A percentile compares a stretch with the other conserved stretches of the same genome.
Evolutionary conservation across 2,888 invertebrate genomes (phyloP).

Genomic region (Sphaeridia pumilis): DNA sequence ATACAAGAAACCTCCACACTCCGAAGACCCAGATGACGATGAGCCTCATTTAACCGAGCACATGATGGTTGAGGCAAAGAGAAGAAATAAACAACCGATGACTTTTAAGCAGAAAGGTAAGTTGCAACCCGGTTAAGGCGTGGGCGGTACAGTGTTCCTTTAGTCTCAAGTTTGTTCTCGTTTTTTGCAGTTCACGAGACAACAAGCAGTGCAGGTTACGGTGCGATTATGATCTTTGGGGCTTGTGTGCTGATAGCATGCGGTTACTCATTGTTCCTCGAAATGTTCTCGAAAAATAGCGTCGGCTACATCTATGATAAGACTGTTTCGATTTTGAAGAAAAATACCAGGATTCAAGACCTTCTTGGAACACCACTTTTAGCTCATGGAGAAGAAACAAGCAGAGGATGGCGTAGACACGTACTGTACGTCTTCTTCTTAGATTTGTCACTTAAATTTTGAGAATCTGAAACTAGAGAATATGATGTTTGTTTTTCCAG

Average conservation of each 20-base stretch:
- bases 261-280: constrained; percentile 70
- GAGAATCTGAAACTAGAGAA: not conserved
- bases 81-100: not conserved
- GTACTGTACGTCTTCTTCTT: constrained; percentile 46
- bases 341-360: constrained; percentile 63
- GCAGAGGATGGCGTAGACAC: constrained; percentile 69
- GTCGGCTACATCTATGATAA: constrained; percentile 71
- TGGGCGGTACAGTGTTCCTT: too few relatives aligned
- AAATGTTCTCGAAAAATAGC: constrained; percentile 77
- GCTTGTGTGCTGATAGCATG: constrained; percentile 69
- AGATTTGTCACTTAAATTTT: not conserved
- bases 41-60: not conserved
- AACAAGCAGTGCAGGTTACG: constrained; percentile 75
- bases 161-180: not conserved
- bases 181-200: constrained; percentile 65
- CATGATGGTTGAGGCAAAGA: not conserved
- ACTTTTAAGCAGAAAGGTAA: constrained; percentile 5
- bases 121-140: too few relatives aligned
- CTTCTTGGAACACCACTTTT: constrained; percentile 72
- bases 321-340: constrained; percentile 61
- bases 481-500: constrained; percentile 40
- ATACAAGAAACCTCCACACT: not conserved
- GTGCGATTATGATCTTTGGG: constrained; percentile 67
- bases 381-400: constrained; percentile 74
- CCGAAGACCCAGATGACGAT: not conserved